Evolutionary conservation across 2,113 vertebrate species (phyloP).

Genomic region (Dendropsophus ebraccatus): DNA sequence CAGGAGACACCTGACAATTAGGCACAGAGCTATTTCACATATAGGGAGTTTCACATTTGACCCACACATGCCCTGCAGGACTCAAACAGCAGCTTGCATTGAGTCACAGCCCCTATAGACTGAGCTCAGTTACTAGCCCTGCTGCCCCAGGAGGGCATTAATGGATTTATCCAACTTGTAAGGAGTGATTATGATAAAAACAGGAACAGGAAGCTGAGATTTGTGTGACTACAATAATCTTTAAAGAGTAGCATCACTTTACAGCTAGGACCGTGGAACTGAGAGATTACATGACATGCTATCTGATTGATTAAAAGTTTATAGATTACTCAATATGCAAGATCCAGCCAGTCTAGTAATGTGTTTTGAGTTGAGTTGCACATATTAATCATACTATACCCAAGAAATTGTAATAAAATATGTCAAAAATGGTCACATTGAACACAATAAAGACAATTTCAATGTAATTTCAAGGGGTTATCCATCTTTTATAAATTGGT

Average conservation of each 20-base stretch:
- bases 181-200: background rate
- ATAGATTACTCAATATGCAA: too few relatives aligned
- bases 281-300: too few relatives aligned
- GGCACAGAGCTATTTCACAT: background rate
- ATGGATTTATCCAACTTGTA: background rate
- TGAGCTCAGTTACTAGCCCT: background rate
- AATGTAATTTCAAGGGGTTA: too few relatives aligned
- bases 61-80: background rate
- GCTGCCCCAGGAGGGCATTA: background rate
- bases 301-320: too few relatives aligned
- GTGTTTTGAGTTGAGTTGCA: too few relatives aligned
- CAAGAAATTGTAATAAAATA: background rate
- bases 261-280: background rate
- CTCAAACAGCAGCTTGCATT: background rate
- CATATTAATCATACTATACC: background rate
- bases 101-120: background rate
- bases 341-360: background rate
- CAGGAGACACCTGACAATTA: background rate
- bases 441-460: too few relatives aligned
- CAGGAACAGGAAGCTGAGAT: background rate
- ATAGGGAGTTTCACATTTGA: background rate
- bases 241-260: background rate
- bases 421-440: background rate
- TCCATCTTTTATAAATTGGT: too few relatives aligned
- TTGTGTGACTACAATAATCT: background rate